Evolutionary conservation across 2,888 invertebrate genomes (phyloP).

Genomic region (Halictus quadricinctus): DNA sequence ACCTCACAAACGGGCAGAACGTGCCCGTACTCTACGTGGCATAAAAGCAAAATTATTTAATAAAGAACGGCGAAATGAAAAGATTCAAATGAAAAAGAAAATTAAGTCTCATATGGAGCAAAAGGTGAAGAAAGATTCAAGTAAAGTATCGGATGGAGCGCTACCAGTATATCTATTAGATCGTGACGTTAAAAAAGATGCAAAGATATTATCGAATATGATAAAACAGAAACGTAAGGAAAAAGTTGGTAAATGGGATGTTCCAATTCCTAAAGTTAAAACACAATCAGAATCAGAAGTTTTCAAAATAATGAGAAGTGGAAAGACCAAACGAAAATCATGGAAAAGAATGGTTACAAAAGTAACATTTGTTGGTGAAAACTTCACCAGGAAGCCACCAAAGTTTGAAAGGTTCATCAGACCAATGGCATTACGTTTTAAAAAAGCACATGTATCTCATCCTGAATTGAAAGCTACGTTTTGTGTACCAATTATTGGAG

Average conservation of each 20-base stretch:
- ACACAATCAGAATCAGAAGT: conserved; percentile 99
- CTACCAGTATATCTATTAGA: conserved; percentile 98
- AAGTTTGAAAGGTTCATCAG: conserved; percentile 99
- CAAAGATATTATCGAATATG: conserved; percentile 99
- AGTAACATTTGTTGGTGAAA: conserved; percentile 98
- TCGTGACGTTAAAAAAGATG: conserved; percentile 95
- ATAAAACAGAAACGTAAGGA: conserved; percentile 99
- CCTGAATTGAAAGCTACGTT: conserved; percentile 99
- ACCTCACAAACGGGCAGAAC: conserved; percentile 95
- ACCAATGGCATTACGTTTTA: conserved; percentile 98
- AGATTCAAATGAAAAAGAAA: conserved; percentile 99
- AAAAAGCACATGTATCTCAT: conserved; percentile 99
- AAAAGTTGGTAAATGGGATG: conserved; percentile 99
- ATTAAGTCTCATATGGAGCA: conserved; percentile 98
- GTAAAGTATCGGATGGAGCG: conserved; percentile 94
- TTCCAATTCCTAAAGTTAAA: conserved; percentile 98
- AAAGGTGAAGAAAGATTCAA: conserved; percentile 91
- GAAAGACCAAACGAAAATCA: conserved; percentile 96
- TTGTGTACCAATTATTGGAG: conserved; percentile 97
- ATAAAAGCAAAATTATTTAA: conserved; percentile 99
- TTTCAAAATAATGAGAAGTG: conserved; percentile 95
- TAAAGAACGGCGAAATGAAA: conserved; percentile 97
- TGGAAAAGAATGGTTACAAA: conserved; percentile 99
- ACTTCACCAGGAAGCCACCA: conserved; percentile 99
- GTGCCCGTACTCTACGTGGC: conserved; percentile 95